phyloP scores from a whole-genome alignment of 2,113 vertebrate species.

The Calypte anna region DNA sequence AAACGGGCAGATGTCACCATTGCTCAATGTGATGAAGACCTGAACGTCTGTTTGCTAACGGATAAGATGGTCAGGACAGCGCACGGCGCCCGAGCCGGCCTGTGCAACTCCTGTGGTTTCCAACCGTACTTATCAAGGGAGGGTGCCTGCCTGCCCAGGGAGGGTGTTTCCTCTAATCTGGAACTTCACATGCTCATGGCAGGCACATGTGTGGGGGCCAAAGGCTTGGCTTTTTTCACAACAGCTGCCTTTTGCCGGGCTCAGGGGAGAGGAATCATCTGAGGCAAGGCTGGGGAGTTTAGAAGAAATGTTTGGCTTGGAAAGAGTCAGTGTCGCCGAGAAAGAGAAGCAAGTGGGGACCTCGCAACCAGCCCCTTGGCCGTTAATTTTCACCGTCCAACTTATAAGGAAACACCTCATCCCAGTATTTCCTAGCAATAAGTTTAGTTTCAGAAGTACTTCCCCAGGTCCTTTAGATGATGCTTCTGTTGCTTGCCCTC shows the following conservation, averaged over 20 bases:
- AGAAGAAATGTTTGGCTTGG: background rate
- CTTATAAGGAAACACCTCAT: background rate
- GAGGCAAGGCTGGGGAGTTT: background rate
- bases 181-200: conserved; percentile 40
- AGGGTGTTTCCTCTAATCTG: conserved; percentile 75
- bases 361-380: background rate
- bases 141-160: conserved; percentile 68
- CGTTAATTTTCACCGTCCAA: background rate
- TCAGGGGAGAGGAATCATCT: conserved; percentile 26
- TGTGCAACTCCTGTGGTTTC: conserved; percentile 57
- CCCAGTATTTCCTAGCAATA: background rate
- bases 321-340: background rate
- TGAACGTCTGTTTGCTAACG: conserved; percentile 37
- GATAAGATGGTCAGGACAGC: conserved; percentile 30
- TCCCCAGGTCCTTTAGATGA: background rate
- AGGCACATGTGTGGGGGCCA: background rate
- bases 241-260: conserved; percentile 28
- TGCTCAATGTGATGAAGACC: conserved; percentile 4
- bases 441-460: background rate
- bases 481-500: background rate
- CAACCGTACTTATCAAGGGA: conserved; percentile 65
- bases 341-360: background rate
- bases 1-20: conserved; percentile 18
- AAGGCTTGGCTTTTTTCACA: background rate
- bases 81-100: background rate